phyloP scores from a whole-genome alignment of 2,888 invertebrate genomes.

The Zaprionus lineosus region DNA sequence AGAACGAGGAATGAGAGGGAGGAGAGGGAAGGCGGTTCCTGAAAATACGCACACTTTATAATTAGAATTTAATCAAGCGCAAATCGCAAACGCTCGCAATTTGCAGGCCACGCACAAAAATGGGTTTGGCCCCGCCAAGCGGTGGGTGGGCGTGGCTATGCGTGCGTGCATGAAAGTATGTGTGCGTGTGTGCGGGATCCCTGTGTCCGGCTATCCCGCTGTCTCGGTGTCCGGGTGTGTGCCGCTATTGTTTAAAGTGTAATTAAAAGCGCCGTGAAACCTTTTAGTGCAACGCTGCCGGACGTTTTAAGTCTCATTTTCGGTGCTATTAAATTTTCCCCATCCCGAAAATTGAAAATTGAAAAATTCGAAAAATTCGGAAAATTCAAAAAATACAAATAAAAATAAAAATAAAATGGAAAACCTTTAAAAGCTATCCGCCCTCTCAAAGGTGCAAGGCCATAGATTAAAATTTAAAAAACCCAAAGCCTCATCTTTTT shows the following conservation, averaged over 20 bases:
- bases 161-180: background rate
- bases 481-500: no score
- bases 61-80: slow-evolving; percentile 79
- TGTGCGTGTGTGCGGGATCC: slow-evolving; percentile 23
- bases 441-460: slow-evolving; percentile 19
- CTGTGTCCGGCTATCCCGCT: no score
- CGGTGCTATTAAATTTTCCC: slow-evolving; percentile 64
- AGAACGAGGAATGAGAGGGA: background rate
- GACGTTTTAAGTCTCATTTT: background rate
- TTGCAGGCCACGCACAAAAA: slow-evolving; percentile 36
- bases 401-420: slow-evolving; percentile 10
- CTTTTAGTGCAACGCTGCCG: slow-evolving; percentile 63
- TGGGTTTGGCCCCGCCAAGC: slow-evolving; percentile 27
- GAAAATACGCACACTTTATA: slow-evolving; percentile 75
- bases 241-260: slow-evolving; percentile 72
- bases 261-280: slow-evolving; percentile 71
- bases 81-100: slow-evolving; percentile 72
- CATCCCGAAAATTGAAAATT: no score
- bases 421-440: slow-evolving; percentile 21
- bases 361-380: no score
- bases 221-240: slow-evolving; percentile 6
- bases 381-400: no score
- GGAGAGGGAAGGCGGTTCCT: slow-evolving; percentile 22
- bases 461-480: slow-evolving; percentile 53
- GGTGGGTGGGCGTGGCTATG: slow-evolving; percentile 3